Evolutionary conservation across 92 coral and sea anemone genomes (phyloP).

Genomic region (Parazoanthus darwini): DNA sequence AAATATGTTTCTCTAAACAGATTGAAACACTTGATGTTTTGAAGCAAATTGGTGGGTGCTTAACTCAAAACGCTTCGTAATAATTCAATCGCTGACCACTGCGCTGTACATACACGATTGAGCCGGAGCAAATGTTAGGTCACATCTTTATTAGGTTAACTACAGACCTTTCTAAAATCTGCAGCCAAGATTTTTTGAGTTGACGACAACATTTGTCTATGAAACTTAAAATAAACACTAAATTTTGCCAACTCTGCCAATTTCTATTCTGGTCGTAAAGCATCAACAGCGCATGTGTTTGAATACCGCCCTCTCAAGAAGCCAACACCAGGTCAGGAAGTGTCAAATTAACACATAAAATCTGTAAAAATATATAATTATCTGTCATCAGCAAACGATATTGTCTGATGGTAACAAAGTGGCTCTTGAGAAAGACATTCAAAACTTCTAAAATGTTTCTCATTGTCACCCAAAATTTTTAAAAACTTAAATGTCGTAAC

Average conservation of each 20-base stretch:
- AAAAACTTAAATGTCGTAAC: neutral
- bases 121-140: neutral
- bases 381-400: conserved; percentile 36
- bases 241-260: neutral
- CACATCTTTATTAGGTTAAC: conserved; percentile 10
- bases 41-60: conserved; percentile 6
- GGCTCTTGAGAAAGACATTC: conserved; percentile 14
- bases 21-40: neutral
- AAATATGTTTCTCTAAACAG: neutral
- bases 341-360: conserved; percentile 44
- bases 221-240: neutral
- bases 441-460: neutral
- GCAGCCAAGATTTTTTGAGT: neutral
- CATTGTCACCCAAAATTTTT: neutral
- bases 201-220: conserved; percentile 17
- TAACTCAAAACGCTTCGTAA: conserved; percentile 13
- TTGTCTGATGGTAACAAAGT: conserved; percentile 14
- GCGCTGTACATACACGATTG: neutral
- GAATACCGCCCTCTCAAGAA: conserved; percentile 10
- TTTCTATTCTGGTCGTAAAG: neutral
- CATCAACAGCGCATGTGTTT: neutral
- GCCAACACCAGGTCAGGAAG: conserved; percentile 26
- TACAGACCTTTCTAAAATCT: neutral
- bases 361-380: conserved; percentile 33
- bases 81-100: conserved; percentile 6